These are phyloP conservation scores for Lepidocyrtinus sp. DNA, from an alignment of 2,888 invertebrate species.

Conservation along the genomic window DNA sequence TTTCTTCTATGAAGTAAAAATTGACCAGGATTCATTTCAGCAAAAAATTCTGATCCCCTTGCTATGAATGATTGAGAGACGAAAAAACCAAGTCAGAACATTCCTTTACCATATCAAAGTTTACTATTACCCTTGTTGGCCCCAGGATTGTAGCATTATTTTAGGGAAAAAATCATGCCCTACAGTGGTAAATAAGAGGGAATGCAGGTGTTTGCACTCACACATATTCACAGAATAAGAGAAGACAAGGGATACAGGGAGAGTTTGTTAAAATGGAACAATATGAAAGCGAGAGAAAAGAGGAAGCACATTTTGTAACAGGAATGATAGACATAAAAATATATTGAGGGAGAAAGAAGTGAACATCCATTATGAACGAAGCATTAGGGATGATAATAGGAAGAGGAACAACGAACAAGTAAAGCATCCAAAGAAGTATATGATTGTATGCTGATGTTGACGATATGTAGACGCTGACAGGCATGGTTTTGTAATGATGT, in stretches of 20 bases:
- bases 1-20: constrained; percentile 4
- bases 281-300: neutral
- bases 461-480: constrained; percentile 39
- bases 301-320: neutral
- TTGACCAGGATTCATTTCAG: constrained; percentile 5
- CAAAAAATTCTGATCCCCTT: neutral
- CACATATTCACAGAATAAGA: constrained; percentile 37
- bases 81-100: constrained; percentile 12
- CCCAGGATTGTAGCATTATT: constrained; percentile 12
- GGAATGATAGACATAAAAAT: neutral
- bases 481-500: constrained; percentile 47
- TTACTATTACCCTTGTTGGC: neutral
- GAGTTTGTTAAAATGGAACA: neutral
- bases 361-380: too few species aligned
- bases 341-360: constrained; percentile 2
- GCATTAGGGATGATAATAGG: neutral
- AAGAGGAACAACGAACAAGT: constrained; percentile 17
- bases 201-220: constrained; percentile 62
- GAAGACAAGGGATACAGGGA: constrained; percentile 30
- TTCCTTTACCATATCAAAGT: neutral
- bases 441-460: neutral
- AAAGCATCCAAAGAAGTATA: constrained; percentile 11
- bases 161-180: constrained; percentile 21
- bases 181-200: constrained; percentile 19
- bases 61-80: neutral